A percentile compares a stretch with the other conserved stretches of the same genome.
Evolutionary conservation across 2,797 vertebrate species (phyloP).

Genomic region (Xenops minutus): DNA sequence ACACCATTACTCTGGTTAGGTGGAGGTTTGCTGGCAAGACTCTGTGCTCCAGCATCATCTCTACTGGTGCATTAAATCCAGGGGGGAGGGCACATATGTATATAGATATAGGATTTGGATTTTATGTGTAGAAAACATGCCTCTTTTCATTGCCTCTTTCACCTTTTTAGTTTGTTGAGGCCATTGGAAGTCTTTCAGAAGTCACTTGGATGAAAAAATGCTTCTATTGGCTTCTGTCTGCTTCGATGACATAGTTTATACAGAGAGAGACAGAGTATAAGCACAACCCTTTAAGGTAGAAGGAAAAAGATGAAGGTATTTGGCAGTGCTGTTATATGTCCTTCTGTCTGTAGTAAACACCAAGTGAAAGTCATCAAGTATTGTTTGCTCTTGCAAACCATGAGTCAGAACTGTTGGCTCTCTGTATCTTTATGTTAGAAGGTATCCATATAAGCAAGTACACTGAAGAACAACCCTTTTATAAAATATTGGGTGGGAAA

Average conservation of each 20-base stretch:
- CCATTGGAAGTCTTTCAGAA: neutral
- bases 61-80: neutral
- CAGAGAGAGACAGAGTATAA: neutral
- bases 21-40: neutral
- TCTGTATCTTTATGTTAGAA: neutral
- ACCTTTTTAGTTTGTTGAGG: neutral
- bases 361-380: neutral
- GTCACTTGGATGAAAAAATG: neutral
- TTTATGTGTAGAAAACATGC: rapidly evolving
- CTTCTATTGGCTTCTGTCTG: neutral
- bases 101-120: neutral
- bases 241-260: neutral
- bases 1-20: rapidly evolving
- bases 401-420: neutral
- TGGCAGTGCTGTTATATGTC: neutral
- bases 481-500: neutral
- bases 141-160: neutral
- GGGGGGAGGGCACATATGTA: neutral
- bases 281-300: neutral
- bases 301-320: neutral
- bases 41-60: neutral
- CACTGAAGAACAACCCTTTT: neutral
- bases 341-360: neutral
- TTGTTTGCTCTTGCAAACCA: neutral
- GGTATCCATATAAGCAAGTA: neutral